These are phyloP conservation scores for Amblyopsis hoosieri DNA, from an alignment of 2,797 vertebrate genomes.

Conservation along the genomic window DNA sequence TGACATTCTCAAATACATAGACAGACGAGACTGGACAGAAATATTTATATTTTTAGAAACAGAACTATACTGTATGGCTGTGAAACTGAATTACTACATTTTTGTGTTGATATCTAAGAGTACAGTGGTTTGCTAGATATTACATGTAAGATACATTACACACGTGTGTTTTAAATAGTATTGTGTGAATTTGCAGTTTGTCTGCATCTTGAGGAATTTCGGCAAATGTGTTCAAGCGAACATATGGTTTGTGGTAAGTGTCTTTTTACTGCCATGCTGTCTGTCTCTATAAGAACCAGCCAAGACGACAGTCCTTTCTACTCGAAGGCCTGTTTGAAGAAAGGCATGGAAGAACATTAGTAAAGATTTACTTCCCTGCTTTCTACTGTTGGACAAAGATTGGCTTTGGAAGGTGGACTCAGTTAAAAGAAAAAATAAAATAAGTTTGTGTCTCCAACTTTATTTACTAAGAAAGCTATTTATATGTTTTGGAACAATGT, in stretches of 20 bases:
- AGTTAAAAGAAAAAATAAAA: slow-evolving; percentile 57
- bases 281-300: slow-evolving; percentile 68
- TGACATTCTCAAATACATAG: no score
- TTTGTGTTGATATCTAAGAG: no score
- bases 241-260: slow-evolving; percentile 73
- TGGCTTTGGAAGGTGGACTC: slow-evolving; percentile 62
- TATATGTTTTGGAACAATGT: slow-evolving; percentile 64
- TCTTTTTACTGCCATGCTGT: slow-evolving; percentile 72
- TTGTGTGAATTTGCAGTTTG: slow-evolving; percentile 4
- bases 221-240: slow-evolving; percentile 61
- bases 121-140: neutral
- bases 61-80: no score
- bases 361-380: slow-evolving; percentile 72
- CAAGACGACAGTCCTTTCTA: slow-evolving; percentile 70
- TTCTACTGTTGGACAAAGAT: slow-evolving; percentile 62
- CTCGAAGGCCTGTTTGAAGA: slow-evolving; percentile 70
- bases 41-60: slow-evolving; percentile 1
- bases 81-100: no score
- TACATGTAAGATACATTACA: neutral
- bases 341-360: slow-evolving; percentile 72
- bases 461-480: slow-evolving; percentile 67
- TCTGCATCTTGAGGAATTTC: slow-evolving; percentile 64
- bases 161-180: neutral
- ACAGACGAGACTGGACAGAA: neutral
- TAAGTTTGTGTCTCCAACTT: slow-evolving; percentile 62